These are phyloP conservation scores for Cotesia glomerata DNA, from an alignment of 1,140 invertebrate genomes.

Conservation along the genomic window DNA sequence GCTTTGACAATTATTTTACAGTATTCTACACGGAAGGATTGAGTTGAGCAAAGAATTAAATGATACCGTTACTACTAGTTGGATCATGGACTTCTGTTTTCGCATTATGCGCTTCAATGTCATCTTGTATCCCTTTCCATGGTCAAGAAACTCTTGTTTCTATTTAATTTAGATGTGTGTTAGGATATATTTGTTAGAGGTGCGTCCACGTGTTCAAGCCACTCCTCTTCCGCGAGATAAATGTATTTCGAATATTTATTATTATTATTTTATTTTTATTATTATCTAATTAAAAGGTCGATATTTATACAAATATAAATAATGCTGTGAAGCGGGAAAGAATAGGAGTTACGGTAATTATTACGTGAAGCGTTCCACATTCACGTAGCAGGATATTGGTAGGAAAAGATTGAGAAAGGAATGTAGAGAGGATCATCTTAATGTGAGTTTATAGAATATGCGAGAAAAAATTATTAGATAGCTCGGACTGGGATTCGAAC, in stretches of 20 bases:
- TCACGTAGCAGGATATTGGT: no score
- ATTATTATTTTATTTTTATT: slow-evolving; percentile 3
- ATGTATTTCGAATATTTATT: slow-evolving; percentile 10
- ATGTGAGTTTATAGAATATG: no score
- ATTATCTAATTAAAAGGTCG: background rate
- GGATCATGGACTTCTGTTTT: slow-evolving; percentile 17
- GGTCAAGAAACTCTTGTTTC: background rate
- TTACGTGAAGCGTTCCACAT: no score
- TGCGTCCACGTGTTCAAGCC: slow-evolving; percentile 21
- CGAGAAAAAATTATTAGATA: no score
- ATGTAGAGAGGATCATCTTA: no score
- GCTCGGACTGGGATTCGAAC: no score
- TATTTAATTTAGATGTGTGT: background rate
- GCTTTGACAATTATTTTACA: background rate
- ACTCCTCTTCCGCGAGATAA: slow-evolving; percentile 29
- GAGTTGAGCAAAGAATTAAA: slow-evolving; percentile 14
- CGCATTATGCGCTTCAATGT: slow-evolving; percentile 15
- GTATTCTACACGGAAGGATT: background rate
- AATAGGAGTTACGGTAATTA: no score
- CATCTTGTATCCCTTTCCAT: slow-evolving; percentile 18
- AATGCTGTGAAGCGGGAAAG: no score
- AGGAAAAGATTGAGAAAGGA: no score
- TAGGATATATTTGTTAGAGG: slow-evolving; percentile 7
- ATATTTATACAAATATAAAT: no score
- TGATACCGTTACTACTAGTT: slow-evolving; percentile 5